Base-by-base conservation (phyloP, 2,888 invertebrate species). In the Nomada goodeniana region DNA sequence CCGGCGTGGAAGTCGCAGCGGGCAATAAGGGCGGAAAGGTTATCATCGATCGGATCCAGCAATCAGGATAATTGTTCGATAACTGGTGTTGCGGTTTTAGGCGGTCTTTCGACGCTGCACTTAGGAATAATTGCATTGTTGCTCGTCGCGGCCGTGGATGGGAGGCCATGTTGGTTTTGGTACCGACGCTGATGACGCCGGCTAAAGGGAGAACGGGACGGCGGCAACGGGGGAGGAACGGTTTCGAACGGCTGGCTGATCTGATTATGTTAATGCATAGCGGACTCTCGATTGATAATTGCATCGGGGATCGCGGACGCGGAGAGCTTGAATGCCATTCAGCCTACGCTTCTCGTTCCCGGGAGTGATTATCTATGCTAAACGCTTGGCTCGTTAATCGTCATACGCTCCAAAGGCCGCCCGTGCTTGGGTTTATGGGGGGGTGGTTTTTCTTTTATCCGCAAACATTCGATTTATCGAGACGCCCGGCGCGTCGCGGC, bases 311-410 rank as follows among this genome's bases (percentile, higher is more conserved):
- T 83, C 86, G 82, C 81, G 84, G 82, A 86, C 79, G 84, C 80
- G 76, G 78, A 69, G 86, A 85, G 80, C 82, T 73, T 23, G 83
- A 83, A 81, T 79, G 80, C 80, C 83, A 83, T 87, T 87, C 83
- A 55, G 74, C 72, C 85, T 80, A 85, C 84, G 78, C 72, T 77
- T 68, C 80, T 73, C 60, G 81, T 77, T 91, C 91, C 91, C 91
- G 81, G 69, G 91, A 91, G 91, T 91, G 89, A 91, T 91, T 91
- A 91, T 90, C 90, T 90, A 91, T 91, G 91, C 91, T 91, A 91
- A 91, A 91, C 89, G 89, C 84, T 89, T 72, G 83, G 69, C 89
- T 89, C 89, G 86, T 90, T 89, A 85, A 90, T 90, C 87, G 87
- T 85, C 70, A 74, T 79, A 78, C 76, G 68, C 53, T 69, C 65